Base-by-base conservation (phyloP, 2,797 vertebrate species). In the Hapalemur alaotrensis region DNA sequence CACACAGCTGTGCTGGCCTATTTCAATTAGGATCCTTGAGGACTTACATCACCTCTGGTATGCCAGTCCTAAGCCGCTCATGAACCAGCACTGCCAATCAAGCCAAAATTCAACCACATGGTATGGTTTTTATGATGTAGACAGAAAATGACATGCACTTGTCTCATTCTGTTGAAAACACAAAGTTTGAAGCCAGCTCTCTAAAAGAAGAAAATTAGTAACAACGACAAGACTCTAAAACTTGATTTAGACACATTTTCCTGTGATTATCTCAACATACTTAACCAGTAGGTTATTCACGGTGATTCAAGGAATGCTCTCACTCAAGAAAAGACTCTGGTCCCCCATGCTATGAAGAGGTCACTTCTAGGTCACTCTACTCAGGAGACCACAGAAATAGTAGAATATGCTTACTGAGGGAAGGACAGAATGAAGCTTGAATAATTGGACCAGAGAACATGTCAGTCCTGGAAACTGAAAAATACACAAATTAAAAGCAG, bases 11-110 rank as follows among this genome's bases (percentile, higher is more conserved):
- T 94, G 96, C 93, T 97, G 96, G 96, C 96, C 96, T 96, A 90
- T 93, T 97, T 97, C 97, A 97, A 50, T 97, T 96, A 97, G 97
- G 97, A 94, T 97, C 98, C 80, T 97, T 97, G 80, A 43, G 41
- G 95, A 91, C 97, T 97, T 75, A 97, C 96, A 96, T 98, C 98
- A 97, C 96, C 94, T 89, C 95, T 97, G 97, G 93, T 97, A 93
- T 98, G 96, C 97, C 98, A 93, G 94, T 79, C 89, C 94, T 97
- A 94, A 96, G 96, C 96, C 0, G 14, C 96, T 88, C 67, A 20
- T 85, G 97, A 95, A 96, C 96, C 96, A 95, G 96, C 11, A 41
- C 98, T 97, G 96, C 97, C 98, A 97, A 94, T 98, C 96, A 98
- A 96, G 94, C 93, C 96, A 84, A 89, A 96, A 96, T 80, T 67